Evolutionary conservation across 2,888 invertebrate genomes (phyloP).

Genomic region (Xanthorhoe designata): DNA sequence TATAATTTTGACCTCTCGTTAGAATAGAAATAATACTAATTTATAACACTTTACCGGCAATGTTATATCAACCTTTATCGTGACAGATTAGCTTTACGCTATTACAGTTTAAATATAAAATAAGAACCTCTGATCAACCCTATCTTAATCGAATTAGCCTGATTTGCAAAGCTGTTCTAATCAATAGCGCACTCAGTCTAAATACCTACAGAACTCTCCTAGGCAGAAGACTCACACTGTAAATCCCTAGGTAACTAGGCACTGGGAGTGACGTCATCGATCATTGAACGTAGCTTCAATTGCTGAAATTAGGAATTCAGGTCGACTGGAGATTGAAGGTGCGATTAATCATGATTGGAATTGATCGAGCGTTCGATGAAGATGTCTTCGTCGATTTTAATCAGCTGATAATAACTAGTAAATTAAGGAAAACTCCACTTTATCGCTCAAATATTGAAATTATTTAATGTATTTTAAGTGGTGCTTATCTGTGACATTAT

Average conservation of each 20-base stretch:
- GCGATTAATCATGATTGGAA: conserved; percentile 40
- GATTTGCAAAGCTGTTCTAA: background rate
- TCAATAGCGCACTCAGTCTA: background rate
- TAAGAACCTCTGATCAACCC: too few relatives aligned
- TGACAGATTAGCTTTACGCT: too few relatives aligned
- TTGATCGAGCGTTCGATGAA: conserved; percentile 36
- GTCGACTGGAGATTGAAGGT: conserved; percentile 36
- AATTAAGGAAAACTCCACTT: background rate
- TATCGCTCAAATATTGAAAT: background rate
- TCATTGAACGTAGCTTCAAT: conserved; percentile 26
- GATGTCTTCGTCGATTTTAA: conserved; percentile 27
- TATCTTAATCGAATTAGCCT: too few relatives aligned
- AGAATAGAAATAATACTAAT: too few relatives aligned
- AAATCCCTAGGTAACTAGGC: background rate
- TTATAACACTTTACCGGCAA: too few relatives aligned
- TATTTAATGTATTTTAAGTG: too few relatives aligned
- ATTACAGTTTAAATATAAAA: too few relatives aligned
- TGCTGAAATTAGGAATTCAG: conserved; percentile 43
- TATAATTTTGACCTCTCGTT: too few relatives aligned
- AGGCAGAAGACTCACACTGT: background rate
- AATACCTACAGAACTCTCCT: background rate
- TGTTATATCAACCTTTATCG: too few relatives aligned
- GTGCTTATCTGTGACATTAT: too few relatives aligned
- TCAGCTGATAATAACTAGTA: conserved; percentile 10
- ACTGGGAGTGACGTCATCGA: background rate